Evolutionary conservation across 2,888 invertebrate species (phyloP), one percentile per base, ranked within the genome.

Genomic region (Trichogramma evanescens): DNA sequence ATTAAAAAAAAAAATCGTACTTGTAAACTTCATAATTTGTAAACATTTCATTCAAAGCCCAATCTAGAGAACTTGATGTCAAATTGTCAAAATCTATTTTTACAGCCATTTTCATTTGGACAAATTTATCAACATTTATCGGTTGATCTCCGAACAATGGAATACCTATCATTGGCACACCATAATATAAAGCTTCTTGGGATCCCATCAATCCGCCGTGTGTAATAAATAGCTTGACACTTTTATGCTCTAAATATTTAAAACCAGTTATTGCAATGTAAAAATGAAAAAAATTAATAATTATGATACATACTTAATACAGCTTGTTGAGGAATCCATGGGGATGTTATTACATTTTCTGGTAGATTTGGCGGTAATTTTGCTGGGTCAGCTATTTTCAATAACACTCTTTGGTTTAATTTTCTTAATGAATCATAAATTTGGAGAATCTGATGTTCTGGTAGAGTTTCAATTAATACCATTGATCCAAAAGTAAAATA

Each of bases 131-230:
- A 56, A 80, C 13, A 54, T 72, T 72, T 8, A 55, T 56, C 9
- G 69, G 72, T 61, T 76, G 76, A 68, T 76, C 76, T 8, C 68
- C 74, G 55, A 74, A 76, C 7, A 75, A 61, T 7, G 76, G 76
- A 41, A 76, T 65, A 26, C 74, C 74, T 50, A 76, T 69, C 67
- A 75, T 68, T 0, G 76, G 76, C 4, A 76, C 72, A 1, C 69
- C 75, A 39, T 63, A 72, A 56, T 70, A 64, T 61, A 75, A 63
- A 4, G 76, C 70, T 57, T 76, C 76, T 54, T 72, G 74, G 4
- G 69, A 68, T 4, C 76, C 70, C 72, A 76, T 70, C 4, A 74
- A 61, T 4, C 76, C 76, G 3, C 76, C 74, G n/a, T 76, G 76
- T 10, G 74, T 75, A 43, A 76, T 67, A 55, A 76, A 76, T 4